Percentiles rank a stretch among this genome's conserved stretches.
Evolutionary conservation across 2,113 vertebrate genomes (phyloP).

Genomic region (Gasterosteus aculeatus): DNA sequence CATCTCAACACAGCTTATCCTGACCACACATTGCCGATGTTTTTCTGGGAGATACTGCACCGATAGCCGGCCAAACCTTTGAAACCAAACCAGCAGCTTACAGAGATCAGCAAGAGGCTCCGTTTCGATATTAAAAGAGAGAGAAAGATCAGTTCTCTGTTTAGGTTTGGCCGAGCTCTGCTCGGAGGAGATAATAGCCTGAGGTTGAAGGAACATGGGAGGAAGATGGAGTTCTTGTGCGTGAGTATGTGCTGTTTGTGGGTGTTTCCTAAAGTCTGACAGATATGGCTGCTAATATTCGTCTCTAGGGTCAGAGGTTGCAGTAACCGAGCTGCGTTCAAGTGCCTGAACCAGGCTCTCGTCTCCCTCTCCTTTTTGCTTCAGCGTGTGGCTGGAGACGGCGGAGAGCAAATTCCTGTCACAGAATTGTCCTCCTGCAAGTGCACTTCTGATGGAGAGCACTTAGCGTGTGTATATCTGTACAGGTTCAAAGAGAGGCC

Average conservation of each 20-base stretch:
- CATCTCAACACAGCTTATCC: constrained; percentile 69
- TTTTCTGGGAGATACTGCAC: constrained; percentile 74
- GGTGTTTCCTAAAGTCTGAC: constrained; percentile 36
- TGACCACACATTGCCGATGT: constrained; percentile 81
- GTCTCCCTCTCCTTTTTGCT: constrained; percentile 33
- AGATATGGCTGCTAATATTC: constrained; percentile 41
- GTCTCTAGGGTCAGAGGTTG: constrained; percentile 46
- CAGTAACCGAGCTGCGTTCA: constrained; percentile 66
- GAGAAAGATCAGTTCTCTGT: constrained; percentile 65
- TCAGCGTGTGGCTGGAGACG: constrained; percentile 48
- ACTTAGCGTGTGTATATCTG: constrained; percentile 78
- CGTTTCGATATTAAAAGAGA: constrained; percentile 71
- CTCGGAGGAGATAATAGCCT: constrained; percentile 41
- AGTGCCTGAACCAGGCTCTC: constrained; percentile 51
- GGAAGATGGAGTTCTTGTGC: constrained; percentile 26
- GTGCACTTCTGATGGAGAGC: constrained; percentile 70
- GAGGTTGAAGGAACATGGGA: constrained; percentile 43
- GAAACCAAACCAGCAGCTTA: constrained; percentile 75
- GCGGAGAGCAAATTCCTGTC: constrained; percentile 70
- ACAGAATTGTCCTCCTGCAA: constrained; percentile 71
- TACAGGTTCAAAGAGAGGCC: constrained; percentile 78
- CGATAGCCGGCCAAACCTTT: constrained; percentile 72
- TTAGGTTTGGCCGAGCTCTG: constrained; percentile 57
- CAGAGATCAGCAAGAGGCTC: constrained; percentile 59
- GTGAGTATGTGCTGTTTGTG: not conserved